Evolutionary conservation across 2,797 vertebrate species (phyloP).

Genomic region (Atherinosoma microstoma): DNA sequence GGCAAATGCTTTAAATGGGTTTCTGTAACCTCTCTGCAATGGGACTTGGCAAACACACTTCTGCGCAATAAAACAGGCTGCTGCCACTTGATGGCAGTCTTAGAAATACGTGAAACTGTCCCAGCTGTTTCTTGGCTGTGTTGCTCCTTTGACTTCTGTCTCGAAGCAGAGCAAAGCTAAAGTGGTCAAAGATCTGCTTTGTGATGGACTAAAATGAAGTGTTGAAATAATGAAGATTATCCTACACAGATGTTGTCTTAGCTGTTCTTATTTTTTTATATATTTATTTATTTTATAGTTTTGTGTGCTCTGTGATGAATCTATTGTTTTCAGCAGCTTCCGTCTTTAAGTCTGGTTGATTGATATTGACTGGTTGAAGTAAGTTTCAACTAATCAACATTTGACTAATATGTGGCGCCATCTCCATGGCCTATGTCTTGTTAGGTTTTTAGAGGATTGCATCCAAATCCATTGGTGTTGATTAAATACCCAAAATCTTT

Average conservation of each 20-base stretch:
- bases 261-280: not conserved
- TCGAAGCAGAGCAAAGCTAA: not conserved
- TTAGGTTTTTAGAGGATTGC: not conserved
- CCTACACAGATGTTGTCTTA: not conserved
- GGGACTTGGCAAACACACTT: not conserved
- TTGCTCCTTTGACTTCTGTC: not conserved
- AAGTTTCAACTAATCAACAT: not conserved
- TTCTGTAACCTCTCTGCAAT: not conserved
- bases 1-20: not conserved
- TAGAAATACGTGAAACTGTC: not conserved
- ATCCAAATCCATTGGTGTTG: not conserved
- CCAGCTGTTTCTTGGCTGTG: not conserved
- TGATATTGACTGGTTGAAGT: not conserved
- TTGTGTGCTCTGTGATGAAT: not conserved
- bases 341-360: no score
- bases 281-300: not conserved
- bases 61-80: not conserved
- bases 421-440: not conserved
- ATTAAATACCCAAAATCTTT: not conserved
- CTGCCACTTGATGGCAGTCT: not conserved
- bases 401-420: not conserved
- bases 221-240: not conserved
- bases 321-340: not conserved
- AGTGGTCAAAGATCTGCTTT: not conserved
- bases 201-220: not conserved